Evolutionary conservation across 2,797 vertebrate species (phyloP).

Genomic region (Peromyscus nudipes): DNA sequence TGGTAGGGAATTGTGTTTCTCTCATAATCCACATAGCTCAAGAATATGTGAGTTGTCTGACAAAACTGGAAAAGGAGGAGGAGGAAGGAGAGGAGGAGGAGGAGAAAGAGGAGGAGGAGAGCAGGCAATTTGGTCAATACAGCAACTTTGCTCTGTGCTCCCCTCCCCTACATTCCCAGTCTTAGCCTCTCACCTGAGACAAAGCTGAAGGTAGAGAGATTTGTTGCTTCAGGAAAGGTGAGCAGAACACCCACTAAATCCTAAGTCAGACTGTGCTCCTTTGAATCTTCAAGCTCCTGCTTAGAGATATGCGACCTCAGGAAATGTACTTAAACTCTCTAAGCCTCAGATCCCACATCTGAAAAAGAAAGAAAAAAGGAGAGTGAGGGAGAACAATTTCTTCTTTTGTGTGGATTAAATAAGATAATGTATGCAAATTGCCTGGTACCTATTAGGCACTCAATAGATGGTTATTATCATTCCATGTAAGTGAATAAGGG

Average conservation of each 20-base stretch:
- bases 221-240: neutral
- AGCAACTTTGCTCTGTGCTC: neutral
- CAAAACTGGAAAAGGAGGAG: neutral
- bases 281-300: constrained; percentile 20
- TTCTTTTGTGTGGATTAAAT: constrained; percentile 74
- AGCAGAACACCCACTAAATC: neutral
- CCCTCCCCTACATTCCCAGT: neutral
- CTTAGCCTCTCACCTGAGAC: neutral
- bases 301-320: neutral
- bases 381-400: neutral
- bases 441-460: constrained; percentile 61
- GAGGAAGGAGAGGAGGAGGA: neutral
- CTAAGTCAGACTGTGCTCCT: neutral
- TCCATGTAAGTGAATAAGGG: constrained; percentile 68
- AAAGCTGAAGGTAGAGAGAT: neutral
- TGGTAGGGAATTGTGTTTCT: constrained; percentile 60
- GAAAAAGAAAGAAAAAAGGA: neutral
- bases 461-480: constrained; percentile 70
- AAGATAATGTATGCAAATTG: constrained; percentile 80
- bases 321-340: constrained; percentile 49
- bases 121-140: neutral
- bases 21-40: constrained; percentile 44
- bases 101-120: neutral
- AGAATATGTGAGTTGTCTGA: constrained; percentile 36
- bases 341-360: constrained; percentile 60